Percentiles rank a stretch among this genome's conserved stretches.
These are phyloP conservation scores for Glyptemys insculpta DNA, from an alignment of 2,797 vertebrate genomes.

Conservation along the genomic window DNA sequence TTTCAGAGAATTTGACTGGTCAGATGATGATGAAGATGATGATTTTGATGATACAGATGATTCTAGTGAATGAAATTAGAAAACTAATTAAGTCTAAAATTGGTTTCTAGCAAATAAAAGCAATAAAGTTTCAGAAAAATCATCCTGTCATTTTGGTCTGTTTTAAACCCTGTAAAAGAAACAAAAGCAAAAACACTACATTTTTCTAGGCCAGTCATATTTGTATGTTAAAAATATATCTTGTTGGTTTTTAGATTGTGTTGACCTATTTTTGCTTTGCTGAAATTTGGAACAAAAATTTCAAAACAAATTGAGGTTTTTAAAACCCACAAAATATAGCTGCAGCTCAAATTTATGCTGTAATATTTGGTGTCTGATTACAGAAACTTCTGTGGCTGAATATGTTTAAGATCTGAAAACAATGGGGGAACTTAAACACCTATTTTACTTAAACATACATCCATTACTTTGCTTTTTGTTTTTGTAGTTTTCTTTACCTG, in stretches of 20 bases:
- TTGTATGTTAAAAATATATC: constrained; percentile 60
- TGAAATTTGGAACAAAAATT: constrained; percentile 71
- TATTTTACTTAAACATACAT: constrained; percentile 60
- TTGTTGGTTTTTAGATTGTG: constrained; percentile 64
- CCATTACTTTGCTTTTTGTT: constrained; percentile 55
- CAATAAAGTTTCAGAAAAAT: constrained; percentile 73
- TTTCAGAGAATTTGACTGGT: constrained; percentile 95
- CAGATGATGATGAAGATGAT: constrained; percentile 83
- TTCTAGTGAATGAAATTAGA: constrained; percentile 83
- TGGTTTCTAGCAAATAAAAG: constrained; percentile 56
- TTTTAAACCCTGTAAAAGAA: constrained; percentile 76
- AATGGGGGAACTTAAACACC: constrained; percentile 47
- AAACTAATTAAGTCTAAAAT: constrained; percentile 64
- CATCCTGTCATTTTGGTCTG: constrained; percentile 79
- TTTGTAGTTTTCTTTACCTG: constrained; percentile 62
- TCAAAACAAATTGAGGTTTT: constrained; percentile 45
- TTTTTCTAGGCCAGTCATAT: constrained; percentile 70
- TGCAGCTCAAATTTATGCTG: constrained; percentile 55
- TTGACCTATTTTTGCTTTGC: constrained; percentile 73
- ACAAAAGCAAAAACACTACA: constrained; percentile 16
- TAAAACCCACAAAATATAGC: constrained; percentile 50
- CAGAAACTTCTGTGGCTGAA: constrained; percentile 71
- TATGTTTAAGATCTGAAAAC: constrained; percentile 58
- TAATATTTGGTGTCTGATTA: constrained; percentile 78
- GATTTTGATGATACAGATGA: constrained; percentile 82